phyloP scores from a whole-genome alignment of 1,140 invertebrate genomes.

The Copidosoma floridanum region DNA sequence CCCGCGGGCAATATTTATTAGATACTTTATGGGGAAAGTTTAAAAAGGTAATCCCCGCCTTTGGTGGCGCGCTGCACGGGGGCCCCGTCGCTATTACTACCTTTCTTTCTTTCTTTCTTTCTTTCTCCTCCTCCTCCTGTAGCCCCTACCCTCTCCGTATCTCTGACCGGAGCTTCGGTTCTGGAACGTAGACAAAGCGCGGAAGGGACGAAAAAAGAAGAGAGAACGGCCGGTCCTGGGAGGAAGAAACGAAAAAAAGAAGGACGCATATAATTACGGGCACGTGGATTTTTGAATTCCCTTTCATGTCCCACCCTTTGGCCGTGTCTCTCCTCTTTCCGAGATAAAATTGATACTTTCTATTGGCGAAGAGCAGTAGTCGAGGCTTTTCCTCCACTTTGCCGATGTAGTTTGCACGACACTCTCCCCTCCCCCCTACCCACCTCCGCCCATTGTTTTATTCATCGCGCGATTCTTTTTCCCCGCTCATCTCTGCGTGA shows the following conservation, averaged over 20 bases:
- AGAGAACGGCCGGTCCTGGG: not conserved
- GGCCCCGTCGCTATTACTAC: constrained; percentile 4
- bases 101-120: not conserved
- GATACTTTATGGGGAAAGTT: constrained; percentile 50
- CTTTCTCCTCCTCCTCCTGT: not conserved
- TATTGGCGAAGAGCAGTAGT: constrained; percentile 22
- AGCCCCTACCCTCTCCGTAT: constrained; percentile 26
- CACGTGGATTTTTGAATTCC: constrained; percentile 27
- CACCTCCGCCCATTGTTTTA: constrained; percentile 24
- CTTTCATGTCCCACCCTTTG: constrained; percentile 21
- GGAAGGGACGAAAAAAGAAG: constrained; percentile 3
- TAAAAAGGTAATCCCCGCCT: constrained; percentile 48
- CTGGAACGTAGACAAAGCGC: constrained; percentile 35
- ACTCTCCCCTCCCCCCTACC: too few relatives aligned
- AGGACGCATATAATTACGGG: constrained; percentile 27
- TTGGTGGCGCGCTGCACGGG: constrained; percentile 26
- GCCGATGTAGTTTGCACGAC: too few relatives aligned
- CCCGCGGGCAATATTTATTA: constrained; percentile 48
- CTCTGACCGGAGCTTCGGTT: too few relatives aligned
- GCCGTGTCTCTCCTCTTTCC: constrained; percentile 7
- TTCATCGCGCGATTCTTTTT: constrained; percentile 22
- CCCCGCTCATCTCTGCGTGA: not conserved
- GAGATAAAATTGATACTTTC: constrained; percentile 28
- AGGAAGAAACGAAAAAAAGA: constrained; percentile 4
- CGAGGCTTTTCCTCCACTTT: constrained; percentile 22